These are phyloP conservation scores for Oxystoma pomonae DNA, from an alignment of 2,888 invertebrate species.

Conservation along the genomic window DNA sequence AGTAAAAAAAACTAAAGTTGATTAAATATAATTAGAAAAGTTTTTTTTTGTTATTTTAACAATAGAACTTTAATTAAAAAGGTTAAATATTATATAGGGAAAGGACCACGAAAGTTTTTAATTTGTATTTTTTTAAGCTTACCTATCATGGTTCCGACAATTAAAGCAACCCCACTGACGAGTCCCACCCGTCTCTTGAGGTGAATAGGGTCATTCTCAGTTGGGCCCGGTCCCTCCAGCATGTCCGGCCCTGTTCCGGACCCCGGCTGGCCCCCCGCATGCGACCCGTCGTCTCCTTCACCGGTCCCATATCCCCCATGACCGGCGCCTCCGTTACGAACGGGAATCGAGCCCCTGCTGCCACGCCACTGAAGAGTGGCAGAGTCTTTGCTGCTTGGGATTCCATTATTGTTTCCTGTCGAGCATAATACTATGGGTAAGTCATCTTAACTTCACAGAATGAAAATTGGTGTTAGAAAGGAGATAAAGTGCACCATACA, in stretches of 20 bases:
- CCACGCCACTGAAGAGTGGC: constrained; percentile 46
- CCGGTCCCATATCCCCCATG: constrained; percentile 10
- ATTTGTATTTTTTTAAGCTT: too few relatives aligned
- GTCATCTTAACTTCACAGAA: too few relatives aligned
- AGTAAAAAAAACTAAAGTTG: too few relatives aligned
- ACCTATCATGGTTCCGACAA: constrained; percentile 98
- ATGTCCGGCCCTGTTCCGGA: constrained; percentile 59
- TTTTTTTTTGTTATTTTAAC: too few relatives aligned
- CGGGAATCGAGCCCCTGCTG: constrained; percentile 31
- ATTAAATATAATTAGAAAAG: too few relatives aligned
- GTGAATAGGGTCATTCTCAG: constrained; percentile 96
- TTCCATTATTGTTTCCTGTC: constrained; percentile 48
- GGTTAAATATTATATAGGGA: too few relatives aligned
- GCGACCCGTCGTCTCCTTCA: constrained; percentile 51
- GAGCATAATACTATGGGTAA: too few relatives aligned
- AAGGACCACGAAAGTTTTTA: too few relatives aligned
- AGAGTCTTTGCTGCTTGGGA: constrained; percentile 40
- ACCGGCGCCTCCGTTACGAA: constrained; percentile 46
- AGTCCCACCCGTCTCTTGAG: constrained; percentile 99
- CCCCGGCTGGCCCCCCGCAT: constrained; percentile 42
- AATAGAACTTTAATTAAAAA: too few relatives aligned
- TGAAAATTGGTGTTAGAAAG: too few relatives aligned
- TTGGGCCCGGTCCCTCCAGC: constrained; percentile 83
- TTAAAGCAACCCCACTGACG: constrained; percentile 98
- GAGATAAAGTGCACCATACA: too few relatives aligned